A percentile compares a stretch with the other conserved stretches of the same genome.
These are phyloP conservation scores for Phasia obesa DNA, from an alignment of 2,888 invertebrate genomes.

Conservation along the genomic window DNA sequence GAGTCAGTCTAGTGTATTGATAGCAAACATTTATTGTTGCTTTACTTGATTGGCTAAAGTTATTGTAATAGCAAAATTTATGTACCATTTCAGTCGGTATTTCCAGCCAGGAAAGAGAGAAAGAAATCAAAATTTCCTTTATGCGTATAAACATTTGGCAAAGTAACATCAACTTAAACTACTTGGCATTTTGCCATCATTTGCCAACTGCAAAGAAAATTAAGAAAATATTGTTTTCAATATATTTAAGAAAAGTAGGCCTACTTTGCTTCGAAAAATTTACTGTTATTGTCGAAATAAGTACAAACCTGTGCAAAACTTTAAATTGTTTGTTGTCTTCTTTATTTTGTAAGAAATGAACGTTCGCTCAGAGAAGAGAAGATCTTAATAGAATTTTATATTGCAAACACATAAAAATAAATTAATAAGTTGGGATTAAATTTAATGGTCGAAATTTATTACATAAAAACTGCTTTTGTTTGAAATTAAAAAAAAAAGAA, in stretches of 20 bases:
- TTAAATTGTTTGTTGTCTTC: conserved; percentile 13
- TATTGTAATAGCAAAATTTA: conserved; percentile 57
- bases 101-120: conserved; percentile 33
- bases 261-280: conserved; percentile 16
- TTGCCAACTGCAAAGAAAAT: conserved; percentile 19
- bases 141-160: conserved; percentile 66
- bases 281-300: neutral
- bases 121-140: conserved; percentile 44
- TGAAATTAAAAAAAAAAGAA: neutral
- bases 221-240: conserved; percentile 37
- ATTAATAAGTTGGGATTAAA: conserved; percentile 8
- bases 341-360: neutral
- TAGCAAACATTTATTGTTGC: conserved; percentile 42
- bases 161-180: conserved; percentile 64
- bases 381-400: conserved; percentile 20
- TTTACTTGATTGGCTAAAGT: conserved; percentile 24
- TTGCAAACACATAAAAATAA: conserved; percentile 33
- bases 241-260: conserved; percentile 46
- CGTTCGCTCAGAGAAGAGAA: neutral
- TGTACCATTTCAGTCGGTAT: conserved; percentile 19
- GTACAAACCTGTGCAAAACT: neutral
- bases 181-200: conserved; percentile 65
- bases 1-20: neutral
- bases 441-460: conserved; percentile 13
- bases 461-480: neutral